Evolutionary conservation across 2,797 vertebrate species (phyloP).

Genomic region (Notolabrus celidotus): DNA sequence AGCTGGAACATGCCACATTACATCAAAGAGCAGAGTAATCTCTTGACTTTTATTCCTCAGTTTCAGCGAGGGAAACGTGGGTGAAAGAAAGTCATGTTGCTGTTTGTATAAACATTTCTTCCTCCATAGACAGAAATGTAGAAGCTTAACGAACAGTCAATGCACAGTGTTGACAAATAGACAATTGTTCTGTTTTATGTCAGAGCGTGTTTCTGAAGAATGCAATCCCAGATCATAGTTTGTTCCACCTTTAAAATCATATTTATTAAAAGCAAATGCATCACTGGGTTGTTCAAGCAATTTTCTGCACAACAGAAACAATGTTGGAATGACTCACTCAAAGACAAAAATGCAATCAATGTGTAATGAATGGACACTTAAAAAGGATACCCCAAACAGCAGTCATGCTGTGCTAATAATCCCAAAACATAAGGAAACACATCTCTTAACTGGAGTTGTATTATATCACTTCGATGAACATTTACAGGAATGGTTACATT

Average conservation of each 20-base stretch:
- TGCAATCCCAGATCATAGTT: slow-evolving; percentile 45
- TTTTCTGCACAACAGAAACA: slow-evolving; percentile 26
- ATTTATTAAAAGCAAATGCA: slow-evolving; percentile 64
- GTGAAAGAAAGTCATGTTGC: slow-evolving; percentile 57
- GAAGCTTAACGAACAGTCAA: slow-evolving; percentile 11
- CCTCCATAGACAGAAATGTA: slow-evolving; percentile 59
- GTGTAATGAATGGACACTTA: slow-evolving; percentile 27
- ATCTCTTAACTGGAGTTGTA: slow-evolving; percentile 13
- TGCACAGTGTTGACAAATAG: slow-evolving; percentile 29
- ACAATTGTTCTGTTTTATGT: slow-evolving; percentile 35
- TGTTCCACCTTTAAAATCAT: slow-evolving; percentile 41
- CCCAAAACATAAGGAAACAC: slow-evolving; percentile 31
- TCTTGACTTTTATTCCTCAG: slow-evolving; percentile 38
- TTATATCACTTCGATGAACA: slow-evolving; percentile 33
- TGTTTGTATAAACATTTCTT: slow-evolving; percentile 69
- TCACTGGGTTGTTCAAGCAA: slow-evolving; percentile 36
- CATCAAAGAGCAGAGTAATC: slow-evolving; percentile 30
- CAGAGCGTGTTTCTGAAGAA: slow-evolving; percentile 40
- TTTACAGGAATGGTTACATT: slow-evolving; percentile 51
- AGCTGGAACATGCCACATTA: slow-evolving; percentile 19
- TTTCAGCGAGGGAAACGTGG: slow-evolving; percentile 53
- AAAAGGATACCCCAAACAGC: slow-evolving; percentile 16
- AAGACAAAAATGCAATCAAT: slow-evolving; percentile 31
- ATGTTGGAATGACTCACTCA: slow-evolving; percentile 58
- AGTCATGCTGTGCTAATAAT: slow-evolving; percentile 29